Percentiles rank a stretch among this genome's conserved stretches.
Evolutionary conservation across 2,888 invertebrate genomes (phyloP).

Genomic region (Drosophila fungiperda): DNA sequence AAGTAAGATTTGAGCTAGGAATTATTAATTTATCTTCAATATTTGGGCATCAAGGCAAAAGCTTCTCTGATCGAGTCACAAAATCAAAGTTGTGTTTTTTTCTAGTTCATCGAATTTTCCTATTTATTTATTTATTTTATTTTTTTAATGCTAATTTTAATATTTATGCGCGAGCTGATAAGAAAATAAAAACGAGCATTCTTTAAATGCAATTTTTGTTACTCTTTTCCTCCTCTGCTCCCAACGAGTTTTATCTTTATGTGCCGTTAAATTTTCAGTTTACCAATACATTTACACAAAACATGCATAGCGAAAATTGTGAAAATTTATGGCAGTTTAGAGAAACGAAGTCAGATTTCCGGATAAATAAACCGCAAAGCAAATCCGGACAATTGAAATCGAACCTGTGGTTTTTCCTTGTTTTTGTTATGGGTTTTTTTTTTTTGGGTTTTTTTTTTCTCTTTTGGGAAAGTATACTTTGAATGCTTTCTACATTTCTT

Average conservation of each 20-base stretch:
- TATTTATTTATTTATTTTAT: background rate
- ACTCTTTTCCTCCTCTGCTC: background rate
- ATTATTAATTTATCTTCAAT: background rate
- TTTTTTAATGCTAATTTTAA: conserved; percentile 40
- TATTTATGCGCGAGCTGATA: conserved; percentile 54
- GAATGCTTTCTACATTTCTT: conserved; percentile 24
- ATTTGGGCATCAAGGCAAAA: background rate
- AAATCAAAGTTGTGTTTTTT: background rate
- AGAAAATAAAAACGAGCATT: conserved; percentile 24
- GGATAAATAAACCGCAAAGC: conserved; percentile 51
- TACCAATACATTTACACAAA: conserved; percentile 20
- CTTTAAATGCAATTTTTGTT: conserved; percentile 21
- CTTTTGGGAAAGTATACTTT: conserved; percentile 26
- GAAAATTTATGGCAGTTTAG: conserved; percentile 57
- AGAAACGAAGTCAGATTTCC: conserved; percentile 5
- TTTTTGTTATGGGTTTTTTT: background rate
- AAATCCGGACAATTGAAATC: conserved; percentile 72
- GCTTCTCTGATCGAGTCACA: background rate
- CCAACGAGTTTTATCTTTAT: conserved; percentile 64
- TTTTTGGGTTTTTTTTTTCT: background rate
- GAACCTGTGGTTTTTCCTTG: conserved; percentile 63
- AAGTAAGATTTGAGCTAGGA: background rate
- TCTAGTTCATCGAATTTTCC: background rate
- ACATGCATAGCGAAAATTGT: conserved; percentile 36
- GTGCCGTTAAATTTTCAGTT: conserved; percentile 64